phyloP scores from a whole-genome alignment of 2,797 vertebrate species.

The Karalla daura region DNA sequence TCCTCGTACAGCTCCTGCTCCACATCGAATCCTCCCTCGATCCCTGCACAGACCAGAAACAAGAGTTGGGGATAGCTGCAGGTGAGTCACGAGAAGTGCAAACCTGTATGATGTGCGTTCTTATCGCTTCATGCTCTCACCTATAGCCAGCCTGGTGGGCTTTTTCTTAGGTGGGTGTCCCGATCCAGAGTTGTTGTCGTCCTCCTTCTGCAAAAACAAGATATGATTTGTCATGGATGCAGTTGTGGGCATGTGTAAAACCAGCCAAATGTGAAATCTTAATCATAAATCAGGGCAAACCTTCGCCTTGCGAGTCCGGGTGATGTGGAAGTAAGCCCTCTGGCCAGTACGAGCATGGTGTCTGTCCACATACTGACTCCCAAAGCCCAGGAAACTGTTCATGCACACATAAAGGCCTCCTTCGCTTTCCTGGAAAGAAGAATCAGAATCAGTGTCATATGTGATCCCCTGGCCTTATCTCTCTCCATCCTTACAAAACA shows the following conservation, averaged over 20 bases:
- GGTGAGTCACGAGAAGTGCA: neutral
- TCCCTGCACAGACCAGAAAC: conserved; percentile 77
- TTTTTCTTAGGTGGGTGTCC: conserved; percentile 98
- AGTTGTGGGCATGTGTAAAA: neutral
- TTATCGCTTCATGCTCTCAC: conserved; percentile 72
- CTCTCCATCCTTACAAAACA: conserved; percentile 3
- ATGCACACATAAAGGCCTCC: conserved; percentile 97
- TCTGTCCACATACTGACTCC: conserved; percentile 93
- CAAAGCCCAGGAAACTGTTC: conserved; percentile 97
- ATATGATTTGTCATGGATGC: neutral
- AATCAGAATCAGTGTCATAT: neutral
- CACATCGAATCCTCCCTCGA: conserved; percentile 98
- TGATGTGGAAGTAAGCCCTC: conserved; percentile 94
- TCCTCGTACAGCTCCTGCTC: conserved; percentile 96
- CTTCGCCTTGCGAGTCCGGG: conserved; percentile 89
- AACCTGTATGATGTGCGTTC: neutral
- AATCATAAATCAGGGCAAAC: conserved; percentile 48
- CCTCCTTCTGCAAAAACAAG: conserved; percentile 87
- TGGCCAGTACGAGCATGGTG: conserved; percentile 92
- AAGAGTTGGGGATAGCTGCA: neutral
- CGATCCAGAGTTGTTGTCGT: conserved; percentile 88
- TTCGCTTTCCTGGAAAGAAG: conserved; percentile 89
- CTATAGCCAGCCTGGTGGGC: conserved; percentile 96
- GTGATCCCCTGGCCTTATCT: neutral
- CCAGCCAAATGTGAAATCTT: neutral